Evolutionary conservation across 2,888 invertebrate species (phyloP).

Genomic region (Andricus quercusramuli): DNA sequence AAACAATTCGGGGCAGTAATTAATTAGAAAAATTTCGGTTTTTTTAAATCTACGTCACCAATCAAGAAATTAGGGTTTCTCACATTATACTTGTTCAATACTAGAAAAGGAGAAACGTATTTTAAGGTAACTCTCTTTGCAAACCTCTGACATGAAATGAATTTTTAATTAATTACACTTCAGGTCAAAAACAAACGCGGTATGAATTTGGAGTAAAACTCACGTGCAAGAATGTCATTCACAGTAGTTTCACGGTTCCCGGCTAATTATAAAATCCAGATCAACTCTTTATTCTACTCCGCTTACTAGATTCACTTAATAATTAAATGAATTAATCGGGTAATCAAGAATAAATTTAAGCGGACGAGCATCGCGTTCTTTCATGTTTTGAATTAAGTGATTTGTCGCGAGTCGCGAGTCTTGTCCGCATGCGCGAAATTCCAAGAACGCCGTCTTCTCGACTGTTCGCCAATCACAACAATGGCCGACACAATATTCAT

Average conservation of each 20-base stretch:
- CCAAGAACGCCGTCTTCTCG: conserved; percentile 68
- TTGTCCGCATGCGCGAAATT: conserved; percentile 68
- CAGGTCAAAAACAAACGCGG: background rate
- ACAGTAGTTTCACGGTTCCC: background rate
- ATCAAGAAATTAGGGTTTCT: too few relatives aligned
- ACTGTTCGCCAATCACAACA: conserved; percentile 72
- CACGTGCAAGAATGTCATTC: background rate
- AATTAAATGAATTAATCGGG: background rate
- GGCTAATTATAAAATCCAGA: background rate
- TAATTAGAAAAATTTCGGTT: background rate
- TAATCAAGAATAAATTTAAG: conserved; percentile 12
- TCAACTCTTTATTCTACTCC: background rate
- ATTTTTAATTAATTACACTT: background rate
- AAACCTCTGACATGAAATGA: background rate
- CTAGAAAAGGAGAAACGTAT: background rate
- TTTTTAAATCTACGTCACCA: too few relatives aligned
- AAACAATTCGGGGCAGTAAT: background rate
- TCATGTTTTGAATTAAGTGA: conserved; percentile 67
- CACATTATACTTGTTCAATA: background rate
- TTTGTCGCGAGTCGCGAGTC: conserved; percentile 54
- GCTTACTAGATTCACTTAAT: background rate
- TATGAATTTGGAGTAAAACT: conserved; percentile 3
- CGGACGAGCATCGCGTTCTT: background rate
- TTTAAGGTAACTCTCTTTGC: background rate
- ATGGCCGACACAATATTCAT: conserved; percentile 72